Conservation (phyloP, 2,888 invertebrate species). For the Nineta flava region DNA sequence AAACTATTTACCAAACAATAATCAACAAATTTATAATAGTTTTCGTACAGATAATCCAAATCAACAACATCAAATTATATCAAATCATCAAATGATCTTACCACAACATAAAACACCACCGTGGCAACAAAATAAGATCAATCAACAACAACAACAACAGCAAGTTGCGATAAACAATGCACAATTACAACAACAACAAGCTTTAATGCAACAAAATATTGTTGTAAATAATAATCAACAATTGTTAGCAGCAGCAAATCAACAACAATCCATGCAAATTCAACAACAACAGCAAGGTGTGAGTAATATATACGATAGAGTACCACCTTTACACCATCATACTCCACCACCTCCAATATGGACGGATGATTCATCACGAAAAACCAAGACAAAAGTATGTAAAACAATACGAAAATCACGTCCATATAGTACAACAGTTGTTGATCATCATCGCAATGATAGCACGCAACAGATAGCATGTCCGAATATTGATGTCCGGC, state of each 20-base stretch:
- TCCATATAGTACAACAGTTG: conserved; percentile 26
- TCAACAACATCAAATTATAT: conserved; percentile 19
- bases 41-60: conserved; percentile 12
- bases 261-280: conserved; percentile 9
- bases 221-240: not conserved
- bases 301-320: conserved; percentile 47
- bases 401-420: conserved; percentile 39
- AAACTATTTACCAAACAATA: conserved; percentile 27
- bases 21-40: conserved; percentile 12
- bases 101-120: conserved; percentile 37
- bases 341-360: conserved; percentile 37
- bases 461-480: conserved; percentile 26
- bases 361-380: conserved; percentile 39
- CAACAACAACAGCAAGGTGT: conserved; percentile 6
- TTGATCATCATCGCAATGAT: conserved; percentile 21
- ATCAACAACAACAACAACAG: conserved; percentile 9
- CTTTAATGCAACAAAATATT: not conserved
- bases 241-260: conserved; percentile 14
- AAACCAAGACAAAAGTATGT: conserved; percentile 39
- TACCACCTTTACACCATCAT: conserved; percentile 58
- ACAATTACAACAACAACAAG: conserved; percentile 5
- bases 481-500: conserved; percentile 42
- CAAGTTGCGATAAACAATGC: conserved; percentile 4
- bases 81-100: conserved; percentile 30
- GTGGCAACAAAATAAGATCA: conserved; percentile 34